These are phyloP conservation scores for Petaurus breviceps DNA, from an alignment of 2,113 vertebrate genomes.

Conservation along the genomic window DNA sequence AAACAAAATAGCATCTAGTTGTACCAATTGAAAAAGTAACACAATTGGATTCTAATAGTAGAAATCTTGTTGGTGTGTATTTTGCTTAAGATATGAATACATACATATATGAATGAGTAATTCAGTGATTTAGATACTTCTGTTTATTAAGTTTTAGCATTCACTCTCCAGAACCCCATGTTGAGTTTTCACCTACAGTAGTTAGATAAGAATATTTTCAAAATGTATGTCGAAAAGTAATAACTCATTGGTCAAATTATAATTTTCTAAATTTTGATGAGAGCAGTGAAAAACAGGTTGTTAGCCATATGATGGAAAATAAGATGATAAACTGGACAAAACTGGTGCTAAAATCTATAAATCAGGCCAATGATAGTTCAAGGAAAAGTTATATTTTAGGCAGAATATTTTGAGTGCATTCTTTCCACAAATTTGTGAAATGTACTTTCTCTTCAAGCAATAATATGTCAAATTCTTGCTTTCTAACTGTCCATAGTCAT, in stretches of 20 bases:
- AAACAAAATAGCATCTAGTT: background rate
- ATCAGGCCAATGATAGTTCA: background rate
- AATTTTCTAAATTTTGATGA: background rate
- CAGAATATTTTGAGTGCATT: background rate
- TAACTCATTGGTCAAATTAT: background rate
- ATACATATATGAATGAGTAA: background rate
- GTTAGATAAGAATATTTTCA: background rate
- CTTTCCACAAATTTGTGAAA: background rate
- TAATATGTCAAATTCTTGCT: background rate
- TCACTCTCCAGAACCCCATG: background rate
- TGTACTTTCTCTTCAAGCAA: background rate
- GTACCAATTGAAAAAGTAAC: constrained; percentile 5
- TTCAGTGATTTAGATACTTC: background rate
- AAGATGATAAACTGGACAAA: background rate
- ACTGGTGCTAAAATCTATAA: background rate
- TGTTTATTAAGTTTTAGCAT: constrained; percentile 5
- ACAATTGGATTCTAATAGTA: background rate
- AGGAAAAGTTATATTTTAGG: background rate
- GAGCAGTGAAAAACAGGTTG: background rate
- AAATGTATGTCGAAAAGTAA: constrained; percentile 5
- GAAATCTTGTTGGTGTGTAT: background rate
- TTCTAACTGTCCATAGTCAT: background rate
- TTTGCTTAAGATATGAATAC: background rate
- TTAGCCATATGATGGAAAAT: background rate
- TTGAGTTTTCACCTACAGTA: background rate